These are phyloP conservation scores for Hucho hucho DNA, from an alignment of 2,113 vertebrate species.

Conservation along the genomic window DNA sequence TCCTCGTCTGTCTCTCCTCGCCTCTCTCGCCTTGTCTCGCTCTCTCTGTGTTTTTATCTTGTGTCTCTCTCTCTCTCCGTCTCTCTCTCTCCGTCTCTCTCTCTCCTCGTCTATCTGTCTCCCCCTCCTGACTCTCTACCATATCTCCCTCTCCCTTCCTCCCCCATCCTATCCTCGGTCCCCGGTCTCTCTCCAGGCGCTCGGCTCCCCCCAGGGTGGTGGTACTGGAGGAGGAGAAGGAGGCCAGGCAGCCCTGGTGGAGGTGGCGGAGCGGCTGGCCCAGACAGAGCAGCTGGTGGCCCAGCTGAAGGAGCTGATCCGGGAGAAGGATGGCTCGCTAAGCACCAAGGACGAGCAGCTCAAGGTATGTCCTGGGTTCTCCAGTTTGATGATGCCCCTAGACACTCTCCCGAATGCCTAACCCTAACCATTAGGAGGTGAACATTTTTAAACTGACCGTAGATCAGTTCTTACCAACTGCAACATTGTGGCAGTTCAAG, in stretches of 20 bases:
- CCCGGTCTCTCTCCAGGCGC: conserved; percentile 54
- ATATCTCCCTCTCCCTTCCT: background rate
- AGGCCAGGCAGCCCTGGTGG: conserved; percentile 49
- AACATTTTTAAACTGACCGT: too few species aligned
- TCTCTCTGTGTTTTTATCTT: background rate
- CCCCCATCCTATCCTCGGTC: background rate
- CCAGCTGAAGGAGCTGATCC: conserved; percentile 85
- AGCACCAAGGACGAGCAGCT: conserved; percentile 79
- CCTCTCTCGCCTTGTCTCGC: background rate
- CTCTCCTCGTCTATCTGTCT: conserved; percentile 4
- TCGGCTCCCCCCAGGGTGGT: conserved; percentile 51
- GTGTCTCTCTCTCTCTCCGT: background rate
- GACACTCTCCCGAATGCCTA: too few species aligned
- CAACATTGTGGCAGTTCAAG: background rate
- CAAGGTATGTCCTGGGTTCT: conserved; percentile 70
- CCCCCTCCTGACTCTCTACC: background rate
- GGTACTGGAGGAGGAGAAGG: conserved; percentile 1
- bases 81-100: background rate
- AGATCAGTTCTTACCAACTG: too few species aligned
- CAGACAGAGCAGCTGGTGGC: conserved; percentile 82
- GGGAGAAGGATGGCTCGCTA: conserved; percentile 83
- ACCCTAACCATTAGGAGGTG: too few species aligned
- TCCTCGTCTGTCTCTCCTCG: background rate
- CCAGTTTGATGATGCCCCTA: background rate
- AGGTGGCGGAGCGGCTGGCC: conserved; percentile 77